A percentile compares a stretch with the other conserved stretches of the same genome.
Evolutionary conservation across 2,888 invertebrate species (phyloP).

Genomic region (Tetanocera ferruginea): DNA sequence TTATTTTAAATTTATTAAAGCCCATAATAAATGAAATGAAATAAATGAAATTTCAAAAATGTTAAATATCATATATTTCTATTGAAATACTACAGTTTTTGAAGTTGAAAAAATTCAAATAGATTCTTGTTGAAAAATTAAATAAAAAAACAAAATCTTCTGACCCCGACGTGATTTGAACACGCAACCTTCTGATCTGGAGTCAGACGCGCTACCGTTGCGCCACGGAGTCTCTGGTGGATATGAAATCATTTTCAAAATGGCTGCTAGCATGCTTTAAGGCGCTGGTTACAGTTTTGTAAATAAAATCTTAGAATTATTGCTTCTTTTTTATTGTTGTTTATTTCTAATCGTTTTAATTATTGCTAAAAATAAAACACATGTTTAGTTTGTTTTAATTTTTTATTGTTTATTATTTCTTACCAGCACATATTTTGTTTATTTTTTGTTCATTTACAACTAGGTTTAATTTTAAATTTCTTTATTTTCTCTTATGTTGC

Average conservation of each 20-base stretch:
- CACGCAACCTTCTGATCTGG: constrained; percentile 67
- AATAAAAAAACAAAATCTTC: neutral
- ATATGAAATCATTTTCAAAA: too few species aligned
- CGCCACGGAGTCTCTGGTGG: constrained; percentile 60
- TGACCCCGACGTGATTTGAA: constrained; percentile 67
- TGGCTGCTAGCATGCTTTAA: too few species aligned
- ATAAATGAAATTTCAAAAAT: neutral
- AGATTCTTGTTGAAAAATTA: neutral
- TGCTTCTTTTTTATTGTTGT: neutral
- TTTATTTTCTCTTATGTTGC: neutral
- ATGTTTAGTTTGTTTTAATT: constrained; percentile 40
- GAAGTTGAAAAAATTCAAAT: neutral
- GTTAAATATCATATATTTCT: neutral
- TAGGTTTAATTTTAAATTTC: constrained; percentile 14
- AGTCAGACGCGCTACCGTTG: constrained; percentile 68
- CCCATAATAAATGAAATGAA: neutral
- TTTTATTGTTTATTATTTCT: constrained; percentile 43
- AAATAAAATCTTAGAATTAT: too few species aligned
- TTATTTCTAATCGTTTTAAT: neutral
- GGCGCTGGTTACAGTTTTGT: too few species aligned
- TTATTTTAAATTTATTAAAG: too few species aligned
- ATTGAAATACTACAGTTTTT: neutral
- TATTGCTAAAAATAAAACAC: constrained; percentile 11
- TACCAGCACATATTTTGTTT: constrained; percentile 47
- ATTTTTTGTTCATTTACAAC: constrained; percentile 34